Evolutionary conservation across 2,797 vertebrate species (phyloP), one percentile per base, ranked within the genome.

Genomic region (Phoxinus dragarum): DNA sequence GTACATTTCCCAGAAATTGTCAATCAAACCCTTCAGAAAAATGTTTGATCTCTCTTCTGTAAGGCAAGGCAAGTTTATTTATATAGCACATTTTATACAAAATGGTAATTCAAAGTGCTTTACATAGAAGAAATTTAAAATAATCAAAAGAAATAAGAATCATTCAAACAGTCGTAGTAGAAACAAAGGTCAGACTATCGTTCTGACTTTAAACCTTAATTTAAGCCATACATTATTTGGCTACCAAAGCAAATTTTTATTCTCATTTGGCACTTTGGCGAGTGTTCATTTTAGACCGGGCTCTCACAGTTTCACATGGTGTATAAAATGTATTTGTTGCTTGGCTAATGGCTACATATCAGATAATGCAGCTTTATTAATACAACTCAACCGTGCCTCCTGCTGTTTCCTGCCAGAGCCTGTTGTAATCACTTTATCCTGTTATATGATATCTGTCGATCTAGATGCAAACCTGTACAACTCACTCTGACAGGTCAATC

Each of bases 301-400:
- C 17, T 16, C 9, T 75, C 14, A 31, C 36, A n/a, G 64, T 68
- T 84, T 76, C 5, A 14, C 4, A 27, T 52, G 0, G 61, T 82
- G n/a, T 40, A 69, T 17, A 78, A 78, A 61, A 79, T 27, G 47
- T 68, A 56, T 84, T 36, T 67, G 66, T 64, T 85, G 49, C 49
- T 78, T 69, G 38, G 64, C 69, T 59, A 36, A 36, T 69, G 38
- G 64, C 69, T 59, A 36, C 49, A 23, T 78, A 14, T 40, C 5
- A 40, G 42, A 42, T 69, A 54, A 54, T 77, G 38, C 49, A 69
- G 11, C 23, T 56, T n/a, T 84, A n/a, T 69, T 42, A 61, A 31
- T 19, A 19, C 61, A 74, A 68, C 59, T 52, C 49, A 76, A 84
- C 19, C 83, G 68, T 11, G 87, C 90, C 90, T 89, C 88, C 91